Evolutionary conservation across 2,888 invertebrate genomes (phyloP), one percentile per base, ranked within the genome.

Genomic region (Acrobasis repandana): DNA sequence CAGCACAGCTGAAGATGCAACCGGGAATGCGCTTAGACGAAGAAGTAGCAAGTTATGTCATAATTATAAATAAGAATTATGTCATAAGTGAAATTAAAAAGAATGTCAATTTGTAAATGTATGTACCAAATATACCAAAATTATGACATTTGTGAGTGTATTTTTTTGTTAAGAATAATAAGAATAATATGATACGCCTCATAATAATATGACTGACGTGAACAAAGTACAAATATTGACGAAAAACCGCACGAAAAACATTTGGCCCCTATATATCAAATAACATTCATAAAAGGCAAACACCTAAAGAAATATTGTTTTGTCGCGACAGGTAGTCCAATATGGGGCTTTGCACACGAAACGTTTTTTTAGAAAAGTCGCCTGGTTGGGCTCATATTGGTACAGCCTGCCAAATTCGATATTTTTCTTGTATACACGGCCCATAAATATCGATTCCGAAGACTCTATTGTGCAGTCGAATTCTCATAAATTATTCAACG

Each of bases 401-500:
- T 58, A 60, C 62, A 38, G 58, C 52, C 59, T 52, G 56, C 62
- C 61, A 63, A 65, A 61, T 58, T 62, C 47, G 52, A 73, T 72
- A 77, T 77, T 78, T 82, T 80, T 74, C 70, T 67, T 71, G 65
- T 74, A 75, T 57, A 33, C 66, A 70, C 71, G 63, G 68, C 66
- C 79, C 78, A 82, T 85, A 85, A 85, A 84, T n/a, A n/a, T 80
- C 74, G 74, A 80, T 80, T 79, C 79, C 73, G 73, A 77, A 75
- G 80, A 75, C 77, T 75, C 83, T 80, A 88, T 86, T 86, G 85
- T 88, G 74, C 78, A 80, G 78, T 80, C 76, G 80, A 79, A 73
- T 74, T 62, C 75, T 83, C 80, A 88, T 90, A 84, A 87, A 90
- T 89, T 76, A 88, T 90, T 86, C 80, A 89, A 83, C 68, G 73